Evolutionary conservation across 1,140 invertebrate genomes (phyloP).

Genomic region (Ridgeia piscesae): DNA sequence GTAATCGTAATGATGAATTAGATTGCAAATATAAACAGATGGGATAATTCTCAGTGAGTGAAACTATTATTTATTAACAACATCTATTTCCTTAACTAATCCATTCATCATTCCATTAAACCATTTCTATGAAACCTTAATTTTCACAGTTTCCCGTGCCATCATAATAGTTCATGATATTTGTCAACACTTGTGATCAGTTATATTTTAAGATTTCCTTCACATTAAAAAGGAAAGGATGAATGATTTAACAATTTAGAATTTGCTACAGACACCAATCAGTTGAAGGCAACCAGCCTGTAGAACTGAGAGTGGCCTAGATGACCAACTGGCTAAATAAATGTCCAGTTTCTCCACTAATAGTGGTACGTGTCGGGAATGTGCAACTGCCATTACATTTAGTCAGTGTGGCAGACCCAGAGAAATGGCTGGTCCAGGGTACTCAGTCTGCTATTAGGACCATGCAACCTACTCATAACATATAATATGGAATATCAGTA

Average conservation of each 20-base stretch:
- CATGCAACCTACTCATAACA: not conserved
- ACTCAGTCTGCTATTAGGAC: not conserved
- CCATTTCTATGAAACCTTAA: too few species aligned
- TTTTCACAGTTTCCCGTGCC: too few species aligned
- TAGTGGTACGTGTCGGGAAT: not conserved
- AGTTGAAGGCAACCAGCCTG: not conserved
- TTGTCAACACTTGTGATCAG: not conserved
- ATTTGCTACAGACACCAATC: too few species aligned
- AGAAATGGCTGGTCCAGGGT: not conserved
- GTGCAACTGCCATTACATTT: not conserved
- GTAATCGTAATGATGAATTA: not conserved
- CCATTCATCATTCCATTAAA: too few species aligned
- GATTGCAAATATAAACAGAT: not conserved
- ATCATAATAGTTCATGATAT: not conserved
- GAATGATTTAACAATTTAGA: too few species aligned
- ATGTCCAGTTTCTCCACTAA: not conserved
- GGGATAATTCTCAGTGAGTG: not conserved
- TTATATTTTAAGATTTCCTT: too few species aligned
- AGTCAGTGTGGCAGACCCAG: not conserved
- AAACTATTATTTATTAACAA: too few species aligned
- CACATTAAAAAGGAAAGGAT: too few species aligned
- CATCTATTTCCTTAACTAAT: too few species aligned
- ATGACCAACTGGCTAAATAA: not conserved
- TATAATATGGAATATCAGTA: too few species aligned
- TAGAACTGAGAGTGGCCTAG: not conserved